Evolutionary conservation across 2,797 vertebrate species (phyloP), one percentile per base, ranked within the genome.

Genomic region (Spinibarbus caldwelli): DNA sequence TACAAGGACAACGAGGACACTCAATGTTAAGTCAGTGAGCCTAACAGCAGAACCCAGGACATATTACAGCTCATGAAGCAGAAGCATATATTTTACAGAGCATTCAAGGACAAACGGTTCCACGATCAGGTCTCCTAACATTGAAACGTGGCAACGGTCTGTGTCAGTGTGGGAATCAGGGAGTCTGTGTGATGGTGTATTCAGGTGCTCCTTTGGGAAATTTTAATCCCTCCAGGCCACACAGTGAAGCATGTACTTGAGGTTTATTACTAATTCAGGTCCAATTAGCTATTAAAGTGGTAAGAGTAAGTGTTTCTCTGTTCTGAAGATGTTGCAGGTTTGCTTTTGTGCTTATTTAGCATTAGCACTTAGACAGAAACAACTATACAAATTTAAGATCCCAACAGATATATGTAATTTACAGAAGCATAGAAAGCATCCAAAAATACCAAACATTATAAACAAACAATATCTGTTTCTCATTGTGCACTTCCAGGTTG

Each of bases 131-230:
- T 68, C 36, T 70, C 62, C 47, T 57, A 57, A 67, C 62, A 78
- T 2, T 76, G 71, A 68, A 41, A 52, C 45, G 4, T 84, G 62
- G 59, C 71, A 67, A 67, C 38, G 6, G 34, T 29, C 26, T 36
- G 52, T 67, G 72, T 54, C 23, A 7, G 11, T 31, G 64, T 78
- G 83, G 75, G 83, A 84, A 84, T 84, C 64, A 14, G 47, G 12
- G 64, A 84, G 83, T 34, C 64, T 78, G 73, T 84, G 73, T 78
- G 36, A 38, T 43, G 64, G 75, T 68, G 64, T 78, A 11, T 78
- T 84, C 73, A 78, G 64, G 26, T 70, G 75, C 36, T 64, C 54
- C 70, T 49, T 62, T 83, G 81, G 81, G 81, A 83, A 29, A 66
- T 66, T 49, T 2, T 15, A 9, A 49, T 76, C 71, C 26, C 82